Evolutionary conservation across 2,888 invertebrate species (phyloP), one percentile per base, ranked within the genome.

Genomic region (Pogonocherus hispidulus): DNA sequence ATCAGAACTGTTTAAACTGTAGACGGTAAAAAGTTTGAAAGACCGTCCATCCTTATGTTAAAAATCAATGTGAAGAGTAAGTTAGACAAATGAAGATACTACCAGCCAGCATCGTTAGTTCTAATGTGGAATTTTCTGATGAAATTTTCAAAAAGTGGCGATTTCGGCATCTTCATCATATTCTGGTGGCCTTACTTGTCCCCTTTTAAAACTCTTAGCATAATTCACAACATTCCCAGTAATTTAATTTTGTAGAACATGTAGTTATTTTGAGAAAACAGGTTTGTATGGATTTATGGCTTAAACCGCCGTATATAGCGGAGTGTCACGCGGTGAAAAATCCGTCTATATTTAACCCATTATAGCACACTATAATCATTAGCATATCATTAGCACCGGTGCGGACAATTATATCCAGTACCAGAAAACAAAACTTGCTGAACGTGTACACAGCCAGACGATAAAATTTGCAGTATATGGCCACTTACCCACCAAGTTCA

Each of bases 211-310:
- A n/a, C n/a, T n/a, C n/a, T n/a, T n/a, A 27, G 27, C 8, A 27
- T 27, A 27, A n/a, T 27, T 27, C 27, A 3, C 27, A 5, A 27
- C 27, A 27, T 27, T 8, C 27, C 27, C 8, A 8, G 27, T 27
- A 27, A 27, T 5, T 52, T 16, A 8, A 11, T 11, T 16, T 18
- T 32, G 52, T 32, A 73, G 77, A 9, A 4, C 51, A 16, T 18
- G 32, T 52, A 74, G 77, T 76, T 78, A 78, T 79, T 78, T 77
- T 71, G 73, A 77, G 77, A 74, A 71, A 76, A 77, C 76, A 70
- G 77, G 77, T 79, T 76, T 52, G 23, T 56, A 74, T 69, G 68
- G 65, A 75, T 75, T 72, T 73, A 74, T 75, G 68, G 56, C 68
- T 62, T 55, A 69, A n/a, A 16, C 14, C 14, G 66, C 49, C 41